Base-by-base conservation (phyloP, 2,888 invertebrate genomes). In the Dioctria linearis region DNA sequence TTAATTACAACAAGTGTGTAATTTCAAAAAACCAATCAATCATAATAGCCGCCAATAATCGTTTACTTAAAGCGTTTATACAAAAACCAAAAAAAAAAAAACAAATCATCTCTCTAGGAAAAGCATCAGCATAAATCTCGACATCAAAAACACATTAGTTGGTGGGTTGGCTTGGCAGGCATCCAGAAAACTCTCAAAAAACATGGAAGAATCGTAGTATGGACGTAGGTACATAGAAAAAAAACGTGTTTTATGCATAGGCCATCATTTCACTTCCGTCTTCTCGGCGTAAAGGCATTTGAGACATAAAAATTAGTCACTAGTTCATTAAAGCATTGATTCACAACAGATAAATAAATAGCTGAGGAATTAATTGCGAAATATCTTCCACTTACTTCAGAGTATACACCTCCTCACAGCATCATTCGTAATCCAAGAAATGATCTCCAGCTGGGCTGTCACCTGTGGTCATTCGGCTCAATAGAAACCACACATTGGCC, bases 71-170 rank as follows among this genome's bases (percentile, higher is more conserved):
- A 25, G 25, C 25, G 25, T 25, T 25, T 25, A 25, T 25, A 25
- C 25, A 25, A 25, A 25, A 25, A 25, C 25, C 0, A 25, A 25
- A 25, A 25, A 25, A 25, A 25, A 0, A 25, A 25, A 25, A 25
- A 25, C 25, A 25, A 25, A 25, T 25, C 25, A 25, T 25, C 25
- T 25, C 25, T 25, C 25, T 25, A 25, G 25, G 25, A 25, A 54
- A 11, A 6, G 54, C n/a, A n/a, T 54, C 54, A 54, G 54, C 54
- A 54, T 54, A 54, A 54, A 51, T 51, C 69, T 40, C 43, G 51
- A 69, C 69, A 69, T 54, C 69, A 69, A 69, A 69, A 69, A 37
- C 69, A 69, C 69, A 69, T 69, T 69, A 69, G 69, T 69, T 39
- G 49, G 69, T 69, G 69, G 69, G 51, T 51, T 69, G 69, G n/a